Conservation (phyloP, 1,140 invertebrate species). For the Formica exsecta region DNA sequence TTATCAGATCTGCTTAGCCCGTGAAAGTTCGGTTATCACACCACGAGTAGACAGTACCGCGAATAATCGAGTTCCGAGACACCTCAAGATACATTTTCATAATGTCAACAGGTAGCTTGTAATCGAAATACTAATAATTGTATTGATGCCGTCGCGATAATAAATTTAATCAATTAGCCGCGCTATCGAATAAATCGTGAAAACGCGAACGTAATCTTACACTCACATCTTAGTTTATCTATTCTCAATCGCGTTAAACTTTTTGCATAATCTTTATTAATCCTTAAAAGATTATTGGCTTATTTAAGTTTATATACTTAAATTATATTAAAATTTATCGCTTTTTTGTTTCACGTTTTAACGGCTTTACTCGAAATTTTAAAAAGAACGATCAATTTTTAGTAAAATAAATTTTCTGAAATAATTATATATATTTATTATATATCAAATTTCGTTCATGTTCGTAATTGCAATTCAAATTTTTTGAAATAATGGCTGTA, state of each 20-base stretch:
- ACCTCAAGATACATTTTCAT: background rate
- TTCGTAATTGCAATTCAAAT: background rate
- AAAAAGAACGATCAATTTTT: background rate
- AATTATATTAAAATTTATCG: background rate
- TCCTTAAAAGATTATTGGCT: background rate
- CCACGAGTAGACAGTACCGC: background rate
- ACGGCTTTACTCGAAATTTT: background rate
- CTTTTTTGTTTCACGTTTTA: background rate
- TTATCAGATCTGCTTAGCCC: slow-evolving; percentile 40
- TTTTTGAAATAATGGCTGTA: background rate
- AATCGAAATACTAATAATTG: slow-evolving; percentile 13
- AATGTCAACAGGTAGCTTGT: slow-evolving; percentile 51
- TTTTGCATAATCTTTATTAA: background rate
- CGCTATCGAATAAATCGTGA: background rate
- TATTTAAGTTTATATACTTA: background rate
- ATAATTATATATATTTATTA: background rate
- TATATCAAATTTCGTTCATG: too few species aligned
- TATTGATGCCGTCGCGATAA: background rate
- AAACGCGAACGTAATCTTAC: background rate
- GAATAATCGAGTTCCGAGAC: slow-evolving; percentile 8
- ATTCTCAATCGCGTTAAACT: background rate
- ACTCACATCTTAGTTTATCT: background rate
- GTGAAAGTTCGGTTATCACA: slow-evolving; percentile 36
- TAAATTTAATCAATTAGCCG: background rate
- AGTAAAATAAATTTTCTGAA: background rate